phyloP scores from a whole-genome alignment of 2,888 invertebrate species.

The Eustalomyia histrio region DNA sequence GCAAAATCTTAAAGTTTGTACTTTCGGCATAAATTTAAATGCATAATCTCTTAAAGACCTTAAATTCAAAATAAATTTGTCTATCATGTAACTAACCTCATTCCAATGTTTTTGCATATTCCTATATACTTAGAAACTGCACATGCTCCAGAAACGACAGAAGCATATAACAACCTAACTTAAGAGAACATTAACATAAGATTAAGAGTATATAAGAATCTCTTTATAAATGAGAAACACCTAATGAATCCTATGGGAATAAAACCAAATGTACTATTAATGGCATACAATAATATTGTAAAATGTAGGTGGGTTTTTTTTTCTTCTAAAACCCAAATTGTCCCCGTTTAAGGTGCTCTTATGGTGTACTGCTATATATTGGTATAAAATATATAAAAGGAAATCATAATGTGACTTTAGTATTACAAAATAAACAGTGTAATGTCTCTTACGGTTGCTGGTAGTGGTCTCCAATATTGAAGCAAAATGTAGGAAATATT shows the following conservation, averaged over 20 bases:
- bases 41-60: slow-evolving; percentile 40
- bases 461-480: slow-evolving; percentile 23
- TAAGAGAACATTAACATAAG: not conserved
- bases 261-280: slow-evolving; percentile 3
- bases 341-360: slow-evolving; percentile 56
- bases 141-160: slow-evolving; percentile 22
- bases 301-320: slow-evolving; percentile 27
- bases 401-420: slow-evolving; percentile 48
- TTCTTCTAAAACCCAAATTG: slow-evolving; percentile 37
- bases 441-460: slow-evolving; percentile 49
- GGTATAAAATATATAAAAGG: not conserved
- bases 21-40: not conserved
- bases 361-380: not conserved
- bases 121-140: slow-evolving; percentile 6
- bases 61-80: slow-evolving; percentile 40
- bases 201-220: slow-evolving; percentile 34
- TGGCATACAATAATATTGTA: not conserved
- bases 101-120: not conserved
- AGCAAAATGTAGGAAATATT: slow-evolving; percentile 21
- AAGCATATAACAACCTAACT: not conserved
- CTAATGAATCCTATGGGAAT: slow-evolving; percentile 39
- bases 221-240: slow-evolving; percentile 21
- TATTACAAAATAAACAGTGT: slow-evolving; percentile 57
- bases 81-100: slow-evolving; percentile 42
- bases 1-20: too few species aligned